phyloP scores from a whole-genome alignment of 2,797 vertebrate genomes.

The Etheostoma nigrum region DNA sequence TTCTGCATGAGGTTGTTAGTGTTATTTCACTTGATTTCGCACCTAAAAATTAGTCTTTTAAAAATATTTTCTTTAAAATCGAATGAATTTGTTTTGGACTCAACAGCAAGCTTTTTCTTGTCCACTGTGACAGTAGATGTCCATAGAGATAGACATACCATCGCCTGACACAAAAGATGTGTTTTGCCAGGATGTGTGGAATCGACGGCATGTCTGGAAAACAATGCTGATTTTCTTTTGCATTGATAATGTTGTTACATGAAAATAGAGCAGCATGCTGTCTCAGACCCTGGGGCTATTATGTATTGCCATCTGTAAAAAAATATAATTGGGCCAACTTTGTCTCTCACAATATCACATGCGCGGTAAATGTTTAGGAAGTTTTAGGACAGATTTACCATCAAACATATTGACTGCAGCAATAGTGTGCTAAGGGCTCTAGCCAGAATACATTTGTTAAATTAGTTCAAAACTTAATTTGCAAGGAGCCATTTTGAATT shows the following conservation, averaged over 20 bases:
- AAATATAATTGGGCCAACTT: neutral
- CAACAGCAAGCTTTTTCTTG: neutral
- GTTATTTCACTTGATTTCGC: slow-evolving; percentile 7
- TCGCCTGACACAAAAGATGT: neutral
- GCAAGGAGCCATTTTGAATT: slow-evolving; percentile 12
- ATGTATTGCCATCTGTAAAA: slow-evolving; percentile 5
- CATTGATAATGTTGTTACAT: neutral
- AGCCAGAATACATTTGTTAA: slow-evolving; percentile 1
- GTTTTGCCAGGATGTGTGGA: neutral
- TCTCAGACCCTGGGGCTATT: neutral
- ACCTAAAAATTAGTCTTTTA: neutral
- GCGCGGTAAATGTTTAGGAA: neutral
- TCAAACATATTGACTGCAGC: neutral
- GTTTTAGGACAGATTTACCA: neutral
- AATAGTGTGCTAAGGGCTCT: neutral
- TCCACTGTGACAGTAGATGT: slow-evolving; percentile 3
- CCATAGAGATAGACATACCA: neutral
- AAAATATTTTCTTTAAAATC: neutral
- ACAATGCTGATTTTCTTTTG: neutral
- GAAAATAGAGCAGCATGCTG: neutral
- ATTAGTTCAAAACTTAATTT: slow-evolving; percentile 15
- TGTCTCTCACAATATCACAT: neutral
- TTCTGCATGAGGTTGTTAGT: neutral
- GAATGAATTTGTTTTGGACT: neutral
- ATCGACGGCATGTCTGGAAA: neutral